phyloP scores from a whole-genome alignment of 2,113 vertebrate genomes.

The Pseudorhombus dupliciocellatus region DNA sequence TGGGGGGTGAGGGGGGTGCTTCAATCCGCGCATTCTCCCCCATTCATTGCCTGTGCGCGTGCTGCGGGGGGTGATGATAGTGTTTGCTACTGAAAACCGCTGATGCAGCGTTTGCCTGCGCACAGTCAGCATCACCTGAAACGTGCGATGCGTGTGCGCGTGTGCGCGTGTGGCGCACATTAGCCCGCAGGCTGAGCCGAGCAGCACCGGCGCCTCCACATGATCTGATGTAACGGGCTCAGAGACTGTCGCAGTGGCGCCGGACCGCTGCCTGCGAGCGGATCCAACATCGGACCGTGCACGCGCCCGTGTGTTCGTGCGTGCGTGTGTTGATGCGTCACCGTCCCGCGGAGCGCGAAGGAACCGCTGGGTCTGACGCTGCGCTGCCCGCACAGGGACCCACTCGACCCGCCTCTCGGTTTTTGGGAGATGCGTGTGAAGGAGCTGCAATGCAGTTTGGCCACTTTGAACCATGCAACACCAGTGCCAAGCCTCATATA shows the following conservation, averaged over 20 bases:
- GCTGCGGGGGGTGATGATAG: slow-evolving; percentile 25
- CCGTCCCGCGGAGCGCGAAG: slow-evolving; percentile 58
- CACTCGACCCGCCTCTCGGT: not conserved
- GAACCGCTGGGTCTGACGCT: not conserved
- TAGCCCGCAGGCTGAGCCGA: not conserved
- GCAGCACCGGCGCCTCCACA: not conserved
- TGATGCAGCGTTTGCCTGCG: slow-evolving; percentile 61
- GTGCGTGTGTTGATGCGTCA: slow-evolving; percentile 62
- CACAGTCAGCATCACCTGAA: slow-evolving; percentile 42
- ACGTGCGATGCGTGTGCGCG: not conserved
- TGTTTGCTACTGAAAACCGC: slow-evolving; percentile 51
- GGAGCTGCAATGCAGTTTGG: slow-evolving; percentile 59
- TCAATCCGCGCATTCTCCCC: not conserved
- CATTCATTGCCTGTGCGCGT: slow-evolving; percentile 6
- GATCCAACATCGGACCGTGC: slow-evolving; percentile 55
- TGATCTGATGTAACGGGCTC: slow-evolving; percentile 33
- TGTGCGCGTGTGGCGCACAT: slow-evolving; percentile 32
- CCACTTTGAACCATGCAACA: not conserved
- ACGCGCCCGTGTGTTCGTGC: slow-evolving; percentile 37
- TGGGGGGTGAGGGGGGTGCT: not conserved
- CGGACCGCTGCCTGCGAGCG: slow-evolving; percentile 56
- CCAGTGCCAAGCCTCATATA: not conserved
- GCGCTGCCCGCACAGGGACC: not conserved
- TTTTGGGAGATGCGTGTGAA: not conserved
- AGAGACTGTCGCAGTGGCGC: slow-evolving; percentile 81